These are phyloP conservation scores for Malurus alboscapulatus DNA, from an alignment of 2,113 vertebrate species.

Conservation along the genomic window DNA sequence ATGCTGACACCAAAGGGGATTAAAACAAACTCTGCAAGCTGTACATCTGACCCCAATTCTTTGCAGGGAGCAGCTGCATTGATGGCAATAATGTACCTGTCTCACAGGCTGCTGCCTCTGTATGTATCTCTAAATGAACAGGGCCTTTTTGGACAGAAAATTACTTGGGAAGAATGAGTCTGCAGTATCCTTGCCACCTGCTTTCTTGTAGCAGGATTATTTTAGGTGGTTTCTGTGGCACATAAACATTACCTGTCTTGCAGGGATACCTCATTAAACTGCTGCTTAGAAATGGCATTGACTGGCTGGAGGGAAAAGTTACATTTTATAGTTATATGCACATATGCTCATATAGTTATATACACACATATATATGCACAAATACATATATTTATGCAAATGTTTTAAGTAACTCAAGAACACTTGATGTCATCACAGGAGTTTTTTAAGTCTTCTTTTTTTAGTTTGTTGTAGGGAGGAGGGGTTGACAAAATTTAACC, in stretches of 20 bases:
- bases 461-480: neutral
- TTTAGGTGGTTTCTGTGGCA: neutral
- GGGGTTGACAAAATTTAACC: neutral
- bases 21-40: neutral
- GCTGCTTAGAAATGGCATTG: neutral
- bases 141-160: neutral
- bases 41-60: neutral
- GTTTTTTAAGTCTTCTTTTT: neutral
- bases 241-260: neutral
- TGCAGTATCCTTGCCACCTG: neutral
- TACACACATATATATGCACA: too few species aligned
- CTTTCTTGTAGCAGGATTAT: neutral
- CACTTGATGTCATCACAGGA: neutral
- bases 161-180: neutral
- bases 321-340: too few species aligned
- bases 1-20: neutral
- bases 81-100: neutral
- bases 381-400: neutral
- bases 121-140: neutral
- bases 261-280: neutral
- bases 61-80: neutral
- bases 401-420: neutral
- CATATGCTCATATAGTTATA: too few species aligned
- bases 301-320: neutral
- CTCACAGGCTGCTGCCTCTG: neutral